phyloP scores from a whole-genome alignment of 2,888 invertebrate species.

The Furcula furcula region DNA sequence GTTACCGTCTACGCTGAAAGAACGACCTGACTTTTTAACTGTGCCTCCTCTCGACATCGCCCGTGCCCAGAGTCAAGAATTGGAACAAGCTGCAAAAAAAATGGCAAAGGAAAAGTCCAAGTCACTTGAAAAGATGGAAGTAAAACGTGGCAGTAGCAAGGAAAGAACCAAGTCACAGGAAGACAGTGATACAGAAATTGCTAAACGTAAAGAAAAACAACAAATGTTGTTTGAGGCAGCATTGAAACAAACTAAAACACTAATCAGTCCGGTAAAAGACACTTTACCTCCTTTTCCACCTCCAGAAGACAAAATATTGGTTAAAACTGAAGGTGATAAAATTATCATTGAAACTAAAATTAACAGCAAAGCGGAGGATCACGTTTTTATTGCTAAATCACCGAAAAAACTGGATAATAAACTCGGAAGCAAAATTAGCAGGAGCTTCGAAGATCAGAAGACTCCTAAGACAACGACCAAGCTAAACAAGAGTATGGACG shows the following conservation, averaged over 20 bases:
- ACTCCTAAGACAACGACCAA: slow-evolving; percentile 78
- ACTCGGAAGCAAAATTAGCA: slow-evolving; percentile 79
- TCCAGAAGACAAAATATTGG: slow-evolving; percentile 87
- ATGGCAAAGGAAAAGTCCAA: slow-evolving; percentile 85
- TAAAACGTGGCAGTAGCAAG: slow-evolving; percentile 80
- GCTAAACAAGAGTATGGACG: slow-evolving; percentile 84
- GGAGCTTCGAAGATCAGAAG: slow-evolving; percentile 84
- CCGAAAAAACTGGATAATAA: slow-evolving; percentile 86
- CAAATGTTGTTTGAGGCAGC: slow-evolving; percentile 89
- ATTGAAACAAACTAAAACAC: slow-evolving; percentile 87
- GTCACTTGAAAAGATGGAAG: slow-evolving; percentile 85
- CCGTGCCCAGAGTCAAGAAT: slow-evolving; percentile 83
- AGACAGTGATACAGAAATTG: slow-evolving; percentile 86
- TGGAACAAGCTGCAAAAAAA: slow-evolving; percentile 74
- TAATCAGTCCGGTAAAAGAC: slow-evolving; percentile 88
- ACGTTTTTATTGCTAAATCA: slow-evolving; percentile 88
- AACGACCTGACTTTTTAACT: slow-evolving; percentile 75
- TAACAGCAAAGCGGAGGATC: slow-evolving; percentile 88
- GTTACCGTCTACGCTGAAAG: slow-evolving; percentile 76
- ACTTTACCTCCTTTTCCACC: slow-evolving; percentile 86
- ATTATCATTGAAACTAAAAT: slow-evolving; percentile 88
- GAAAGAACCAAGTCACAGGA: slow-evolving; percentile 88
- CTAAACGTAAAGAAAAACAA: slow-evolving; percentile 87
- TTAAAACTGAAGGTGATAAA: slow-evolving; percentile 86
- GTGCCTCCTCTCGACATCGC: slow-evolving; percentile 80